These are phyloP conservation scores for Dryadula phaetusa DNA, from an alignment of 2,888 invertebrate species.

Conservation along the genomic window DNA sequence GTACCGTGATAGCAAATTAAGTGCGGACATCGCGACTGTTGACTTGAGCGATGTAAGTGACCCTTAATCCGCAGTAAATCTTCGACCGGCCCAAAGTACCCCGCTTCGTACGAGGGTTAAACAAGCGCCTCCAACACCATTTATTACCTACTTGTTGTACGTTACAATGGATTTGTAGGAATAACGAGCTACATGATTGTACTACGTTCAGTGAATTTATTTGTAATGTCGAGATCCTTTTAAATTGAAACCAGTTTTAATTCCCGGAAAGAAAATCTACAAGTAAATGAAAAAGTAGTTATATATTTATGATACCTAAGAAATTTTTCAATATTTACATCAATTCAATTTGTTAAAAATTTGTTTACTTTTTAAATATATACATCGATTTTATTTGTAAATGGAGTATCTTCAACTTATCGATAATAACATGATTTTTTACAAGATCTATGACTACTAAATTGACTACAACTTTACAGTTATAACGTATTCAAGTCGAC, in stretches of 20 bases:
- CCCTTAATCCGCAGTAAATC: constrained; percentile 83
- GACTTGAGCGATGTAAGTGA: constrained; percentile 81
- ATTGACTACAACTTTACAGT: constrained; percentile 14
- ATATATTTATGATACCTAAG: not conserved
- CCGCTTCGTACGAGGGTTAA: constrained; percentile 68
- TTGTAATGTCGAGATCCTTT: not conserved
- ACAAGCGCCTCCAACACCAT: constrained; percentile 77
- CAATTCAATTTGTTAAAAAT: too few species aligned
- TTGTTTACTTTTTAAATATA: too few species aligned
- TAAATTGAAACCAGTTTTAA: not conserved
- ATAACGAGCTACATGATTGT: constrained; percentile 44
- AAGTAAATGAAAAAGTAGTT: not conserved
- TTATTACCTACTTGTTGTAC: constrained; percentile 72
- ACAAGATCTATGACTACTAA: constrained; percentile 6
- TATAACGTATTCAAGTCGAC: constrained; percentile 24
- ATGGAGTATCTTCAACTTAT: not conserved
- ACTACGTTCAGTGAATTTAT: constrained; percentile 32
- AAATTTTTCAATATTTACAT: too few species aligned
- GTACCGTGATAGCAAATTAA: constrained; percentile 71
- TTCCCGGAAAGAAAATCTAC: not conserved
- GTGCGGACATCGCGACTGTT: constrained; percentile 73
- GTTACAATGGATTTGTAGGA: constrained; percentile 52
- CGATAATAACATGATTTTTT: not conserved
- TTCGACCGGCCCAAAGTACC: constrained; percentile 61
- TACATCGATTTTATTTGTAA: too few species aligned